A percentile compares a stretch with the other conserved stretches of the same genome.
phyloP scores from a whole-genome alignment of 2,113 vertebrate species.

The Sylvilagus bachmani region DNA sequence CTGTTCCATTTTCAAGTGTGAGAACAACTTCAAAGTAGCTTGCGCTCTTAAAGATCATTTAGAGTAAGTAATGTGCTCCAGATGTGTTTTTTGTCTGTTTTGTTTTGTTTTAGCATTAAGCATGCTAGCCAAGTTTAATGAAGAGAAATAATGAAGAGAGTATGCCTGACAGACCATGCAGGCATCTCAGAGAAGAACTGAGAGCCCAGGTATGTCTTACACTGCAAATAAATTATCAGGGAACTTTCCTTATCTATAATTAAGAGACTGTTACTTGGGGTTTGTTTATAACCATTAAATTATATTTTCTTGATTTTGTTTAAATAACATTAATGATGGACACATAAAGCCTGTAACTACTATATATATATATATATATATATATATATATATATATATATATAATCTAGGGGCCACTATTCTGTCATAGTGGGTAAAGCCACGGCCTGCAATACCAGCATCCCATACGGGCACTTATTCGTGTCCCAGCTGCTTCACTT shows the following conservation, averaged over 20 bases:
- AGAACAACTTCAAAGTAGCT: slow-evolving; percentile 19
- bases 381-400: too few species aligned
- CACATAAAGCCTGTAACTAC: neutral
- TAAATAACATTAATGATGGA: neutral
- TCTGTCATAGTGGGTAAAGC: too few species aligned
- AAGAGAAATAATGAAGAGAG: too few species aligned
- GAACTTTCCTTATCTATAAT: neutral
- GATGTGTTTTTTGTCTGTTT: neutral
- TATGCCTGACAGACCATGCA: too few species aligned
- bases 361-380: neutral
- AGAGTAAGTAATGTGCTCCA: neutral
- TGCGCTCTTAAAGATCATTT: neutral
- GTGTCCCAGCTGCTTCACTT: too few species aligned
- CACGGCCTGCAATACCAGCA: too few species aligned
- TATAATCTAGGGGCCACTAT: too few species aligned
- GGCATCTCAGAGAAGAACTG: too few species aligned
- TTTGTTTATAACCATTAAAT: neutral
- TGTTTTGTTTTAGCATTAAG: too few species aligned
- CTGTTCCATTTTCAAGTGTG: neutral
- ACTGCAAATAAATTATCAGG: slow-evolving; percentile 1
- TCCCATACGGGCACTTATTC: too few species aligned
- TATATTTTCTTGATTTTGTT: slow-evolving; percentile 21
- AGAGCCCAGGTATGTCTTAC: neutral
- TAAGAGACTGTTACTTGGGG: neutral
- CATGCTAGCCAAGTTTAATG: too few species aligned